Evolutionary conservation across 2,113 vertebrate genomes (phyloP).

Genomic region (Brachyhypopomus occidentalis): DNA sequence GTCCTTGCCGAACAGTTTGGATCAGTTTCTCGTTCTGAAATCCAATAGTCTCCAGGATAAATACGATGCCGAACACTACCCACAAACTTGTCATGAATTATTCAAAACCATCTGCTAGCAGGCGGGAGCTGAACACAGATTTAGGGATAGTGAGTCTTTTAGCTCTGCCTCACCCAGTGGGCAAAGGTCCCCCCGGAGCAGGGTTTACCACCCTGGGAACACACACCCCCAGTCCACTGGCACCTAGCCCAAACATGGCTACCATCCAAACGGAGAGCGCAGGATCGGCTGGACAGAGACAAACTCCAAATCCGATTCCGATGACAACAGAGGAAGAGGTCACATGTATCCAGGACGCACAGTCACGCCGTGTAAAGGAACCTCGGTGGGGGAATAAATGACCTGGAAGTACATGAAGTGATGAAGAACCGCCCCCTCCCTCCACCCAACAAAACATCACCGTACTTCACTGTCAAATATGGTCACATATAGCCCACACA

Average conservation of each 20-base stretch:
- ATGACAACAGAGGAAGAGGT: background rate
- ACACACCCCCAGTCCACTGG: background rate
- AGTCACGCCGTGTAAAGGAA: too few relatives aligned
- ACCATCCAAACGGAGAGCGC: constrained; percentile 22
- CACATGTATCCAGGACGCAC: background rate
- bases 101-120: constrained; percentile 73
- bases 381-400: too few relatives aligned
- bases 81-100: constrained; percentile 72
- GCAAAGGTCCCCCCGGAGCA: background rate
- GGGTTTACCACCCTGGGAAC: constrained; percentile 5
- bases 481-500: background rate
- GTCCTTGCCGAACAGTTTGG: constrained; percentile 42
- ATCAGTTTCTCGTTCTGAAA: constrained; percentile 54
- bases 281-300: background rate
- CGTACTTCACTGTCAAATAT: background rate
- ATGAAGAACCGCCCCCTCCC: too few relatives aligned
- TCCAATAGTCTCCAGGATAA: constrained; percentile 64
- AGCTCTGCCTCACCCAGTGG: constrained; percentile 55
- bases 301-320: too few relatives aligned
- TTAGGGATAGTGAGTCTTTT: constrained; percentile 56
- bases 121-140: constrained; percentile 56
- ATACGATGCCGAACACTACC: constrained; percentile 59
- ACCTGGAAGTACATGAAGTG: background rate
- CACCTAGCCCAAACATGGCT: background rate
- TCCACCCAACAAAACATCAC: too few relatives aligned